Evolutionary conservation across 2,797 vertebrate species (phyloP).

Genomic region (Agapornis canus): DNA sequence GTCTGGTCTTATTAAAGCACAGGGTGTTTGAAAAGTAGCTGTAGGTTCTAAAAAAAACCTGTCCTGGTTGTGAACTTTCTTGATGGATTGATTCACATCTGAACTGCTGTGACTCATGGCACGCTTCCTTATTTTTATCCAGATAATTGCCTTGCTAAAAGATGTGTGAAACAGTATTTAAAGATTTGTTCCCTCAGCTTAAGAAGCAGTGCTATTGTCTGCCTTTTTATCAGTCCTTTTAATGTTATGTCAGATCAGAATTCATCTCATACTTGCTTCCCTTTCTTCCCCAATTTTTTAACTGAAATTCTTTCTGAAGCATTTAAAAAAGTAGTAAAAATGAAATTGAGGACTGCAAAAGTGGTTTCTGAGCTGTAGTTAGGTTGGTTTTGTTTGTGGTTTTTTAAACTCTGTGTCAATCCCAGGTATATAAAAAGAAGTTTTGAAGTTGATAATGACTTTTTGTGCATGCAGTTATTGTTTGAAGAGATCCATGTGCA

Average conservation of each 20-base stretch:
- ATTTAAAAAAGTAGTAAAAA: background rate
- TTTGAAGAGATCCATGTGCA: background rate
- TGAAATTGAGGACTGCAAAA: background rate
- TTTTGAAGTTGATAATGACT: fast-evolving
- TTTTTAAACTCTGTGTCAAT: background rate
- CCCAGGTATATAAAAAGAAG: background rate
- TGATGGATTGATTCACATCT: background rate
- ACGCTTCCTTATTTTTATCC: background rate
- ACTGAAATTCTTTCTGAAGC: background rate
- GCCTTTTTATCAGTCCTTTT: background rate
- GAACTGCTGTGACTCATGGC: constrained; percentile 30
- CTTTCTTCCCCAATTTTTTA: background rate
- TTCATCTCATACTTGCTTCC: background rate
- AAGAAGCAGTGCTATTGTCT: background rate
- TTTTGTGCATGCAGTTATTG: background rate
- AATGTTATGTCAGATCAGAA: background rate
- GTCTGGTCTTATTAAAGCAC: background rate
- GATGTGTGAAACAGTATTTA: background rate
- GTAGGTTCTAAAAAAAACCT: background rate
- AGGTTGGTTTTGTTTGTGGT: background rate
- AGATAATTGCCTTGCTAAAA: constrained; percentile 37
- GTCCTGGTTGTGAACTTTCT: background rate
- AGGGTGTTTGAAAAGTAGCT: background rate
- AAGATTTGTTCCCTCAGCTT: background rate
- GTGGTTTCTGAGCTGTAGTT: background rate